Base-by-base conservation (phyloP, 2,888 invertebrate genomes). In the Agapostemon virescens region DNA sequence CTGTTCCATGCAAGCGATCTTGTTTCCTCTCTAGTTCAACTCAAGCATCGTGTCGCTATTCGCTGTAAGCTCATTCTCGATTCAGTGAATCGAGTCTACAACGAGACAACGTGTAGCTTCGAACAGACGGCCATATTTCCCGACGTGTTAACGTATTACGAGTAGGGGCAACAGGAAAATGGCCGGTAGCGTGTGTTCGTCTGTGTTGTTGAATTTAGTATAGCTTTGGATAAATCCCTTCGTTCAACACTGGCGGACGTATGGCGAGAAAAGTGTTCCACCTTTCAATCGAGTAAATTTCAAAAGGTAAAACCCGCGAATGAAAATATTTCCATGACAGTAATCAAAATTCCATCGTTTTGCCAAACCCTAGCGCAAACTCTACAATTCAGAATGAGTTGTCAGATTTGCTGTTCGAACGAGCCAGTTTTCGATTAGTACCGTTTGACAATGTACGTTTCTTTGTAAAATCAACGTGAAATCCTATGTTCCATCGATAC, bases 101-200 rank as follows among this genome's bases (percentile, higher is more conserved):
- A 9, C 30, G 33, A 33, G 20, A 20, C 30, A 30, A 3, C 15
- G 33, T 63, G 20, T 36, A 36, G 55, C 40, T 74, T 42, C 20
- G 36, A 73, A 49, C 4, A n/a, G 70, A 38, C 79, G 76, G 81
- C 84, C 84, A 84, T 84, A 52, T 81, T 84, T 74, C 67, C 52
- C 61, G 74, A 79, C 64, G 58, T 77, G 66, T 55, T 83, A 83
- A 81, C 78, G 78, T 70, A 74, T 76, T 73, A 72, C 58, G 73
- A 64, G 36, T 68, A 84, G 66, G 72, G 69, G 40, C 70, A 72
- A 58, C 6, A 89, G 84, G 87, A 91, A 91, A 88, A 92, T 92
- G 91, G 92, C 90, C 90, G 91, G 89, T 89, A 86, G 90, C 90
- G 89, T 91, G 89, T 89, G 85, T 90, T 85, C 76, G 80, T 87